Percentiles rank a stretch among this genome's conserved stretches.
Conservation (phyloP, 2,113 vertebrate species). For the Ia io region DNA sequence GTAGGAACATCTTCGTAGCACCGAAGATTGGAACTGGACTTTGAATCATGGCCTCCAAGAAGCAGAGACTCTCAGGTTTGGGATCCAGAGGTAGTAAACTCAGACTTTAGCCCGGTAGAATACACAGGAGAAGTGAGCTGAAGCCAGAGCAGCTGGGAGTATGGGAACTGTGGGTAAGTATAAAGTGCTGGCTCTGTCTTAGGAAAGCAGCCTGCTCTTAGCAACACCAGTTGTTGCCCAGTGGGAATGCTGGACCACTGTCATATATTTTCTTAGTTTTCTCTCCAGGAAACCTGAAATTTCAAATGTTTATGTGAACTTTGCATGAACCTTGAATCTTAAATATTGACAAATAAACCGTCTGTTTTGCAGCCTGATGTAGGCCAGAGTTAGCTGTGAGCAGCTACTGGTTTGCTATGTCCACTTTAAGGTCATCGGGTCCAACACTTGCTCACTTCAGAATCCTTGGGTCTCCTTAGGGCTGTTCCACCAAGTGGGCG, state of each 20-base stretch:
- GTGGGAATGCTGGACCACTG: not conserved
- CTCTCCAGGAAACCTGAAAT: not conserved
- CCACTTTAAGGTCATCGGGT: not conserved
- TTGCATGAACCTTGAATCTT: not conserved
- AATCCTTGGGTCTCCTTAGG: not conserved
- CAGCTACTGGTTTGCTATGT: not conserved
- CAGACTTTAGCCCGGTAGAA: not conserved
- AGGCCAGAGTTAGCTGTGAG: not conserved
- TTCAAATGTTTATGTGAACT: not conserved
- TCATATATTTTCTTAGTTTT: not conserved
- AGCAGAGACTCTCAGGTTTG: not conserved
- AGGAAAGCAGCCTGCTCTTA: not conserved
- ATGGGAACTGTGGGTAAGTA: not conserved
- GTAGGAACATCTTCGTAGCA: not conserved
- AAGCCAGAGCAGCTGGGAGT: not conserved
- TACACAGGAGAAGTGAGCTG: not conserved
- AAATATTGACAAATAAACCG: not conserved
- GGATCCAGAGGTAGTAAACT: not conserved
- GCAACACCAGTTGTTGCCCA: not conserved
- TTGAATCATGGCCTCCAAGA: not conserved
- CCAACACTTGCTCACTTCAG: not conserved
- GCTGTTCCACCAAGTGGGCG: not conserved
- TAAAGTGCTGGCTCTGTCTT: not conserved
- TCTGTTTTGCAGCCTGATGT: not conserved
- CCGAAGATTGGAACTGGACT: not conserved